phyloP scores from a whole-genome alignment of 2,113 vertebrate species.

The Progne subis region DNA sequence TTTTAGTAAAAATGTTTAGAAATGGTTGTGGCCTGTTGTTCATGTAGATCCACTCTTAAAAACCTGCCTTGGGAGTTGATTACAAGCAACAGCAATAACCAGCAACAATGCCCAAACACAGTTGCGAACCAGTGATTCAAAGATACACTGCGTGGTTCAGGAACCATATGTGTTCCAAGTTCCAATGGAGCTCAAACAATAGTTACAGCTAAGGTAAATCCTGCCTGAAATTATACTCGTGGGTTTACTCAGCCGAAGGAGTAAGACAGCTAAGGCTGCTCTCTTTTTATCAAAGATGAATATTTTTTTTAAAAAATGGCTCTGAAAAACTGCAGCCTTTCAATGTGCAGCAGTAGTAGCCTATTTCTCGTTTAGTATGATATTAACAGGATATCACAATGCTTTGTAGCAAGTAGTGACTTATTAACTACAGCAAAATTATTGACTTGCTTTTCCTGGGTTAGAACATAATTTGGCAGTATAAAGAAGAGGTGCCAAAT shows the following conservation, averaged over 20 bases:
- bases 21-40: not conserved
- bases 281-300: not conserved
- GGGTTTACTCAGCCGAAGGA: not conserved
- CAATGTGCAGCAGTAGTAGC: not conserved
- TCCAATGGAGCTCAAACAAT: not conserved
- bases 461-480: not conserved
- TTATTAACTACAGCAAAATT: slow-evolving; percentile 3
- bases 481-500: not conserved
- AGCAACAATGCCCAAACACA: not conserved
- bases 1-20: not conserved
- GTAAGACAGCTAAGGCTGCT: not conserved
- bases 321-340: not conserved
- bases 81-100: not conserved
- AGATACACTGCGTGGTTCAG: not conserved
- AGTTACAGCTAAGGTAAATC: not conserved
- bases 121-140: not conserved
- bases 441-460: not conserved
- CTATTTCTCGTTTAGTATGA: not conserved
- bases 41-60: not conserved
- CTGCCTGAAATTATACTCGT: not conserved
- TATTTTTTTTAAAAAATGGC: not conserved
- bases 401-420: not conserved
- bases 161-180: not conserved
- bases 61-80: not conserved
- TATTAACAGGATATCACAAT: not conserved